These are phyloP conservation scores for Baccha elongata DNA, from an alignment of 2,888 invertebrate genomes.

Conservation along the genomic window DNA sequence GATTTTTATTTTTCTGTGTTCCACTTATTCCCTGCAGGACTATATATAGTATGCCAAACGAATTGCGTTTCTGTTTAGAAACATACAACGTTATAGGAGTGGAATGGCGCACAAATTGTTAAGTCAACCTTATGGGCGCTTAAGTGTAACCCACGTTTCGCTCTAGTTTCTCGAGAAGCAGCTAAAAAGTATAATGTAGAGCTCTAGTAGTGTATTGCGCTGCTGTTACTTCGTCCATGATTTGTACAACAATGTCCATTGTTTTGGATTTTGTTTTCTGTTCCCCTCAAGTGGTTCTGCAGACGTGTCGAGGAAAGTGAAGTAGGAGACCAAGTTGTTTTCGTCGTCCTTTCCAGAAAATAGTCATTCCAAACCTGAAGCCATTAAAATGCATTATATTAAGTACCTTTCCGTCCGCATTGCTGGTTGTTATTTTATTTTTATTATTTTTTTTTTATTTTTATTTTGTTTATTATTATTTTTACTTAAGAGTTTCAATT, in stretches of 20 bases:
- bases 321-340: constrained; percentile 46
- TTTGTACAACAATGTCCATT: constrained; percentile 73
- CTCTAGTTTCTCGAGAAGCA: constrained; percentile 59
- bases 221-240: constrained; percentile 72
- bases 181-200: background rate
- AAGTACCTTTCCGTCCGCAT: constrained; percentile 72
- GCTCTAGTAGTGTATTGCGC: constrained; percentile 4
- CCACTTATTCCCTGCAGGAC: constrained; percentile 13
- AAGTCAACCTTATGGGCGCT: constrained; percentile 69
- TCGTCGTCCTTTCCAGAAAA: constrained; percentile 58
- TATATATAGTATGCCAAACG: too few relatives aligned
- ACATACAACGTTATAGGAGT: constrained; percentile 11
- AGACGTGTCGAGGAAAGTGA: constrained; percentile 61
- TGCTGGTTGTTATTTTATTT: constrained; percentile 55
- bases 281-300: constrained; percentile 63
- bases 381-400: constrained; percentile 74
- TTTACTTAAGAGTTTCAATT: constrained; percentile 63
- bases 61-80: background rate
- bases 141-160: constrained; percentile 72
- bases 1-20: constrained; percentile 4
- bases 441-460: constrained; percentile 30
- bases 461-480: constrained; percentile 6
- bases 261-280: constrained; percentile 68
- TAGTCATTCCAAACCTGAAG: constrained; percentile 67
- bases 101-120: constrained; percentile 59